A percentile compares a stretch with the other conserved stretches of the same genome.
Conservation (phyloP, 1,140 invertebrate genomes). For the Diabrotica undecimpunctata region DNA sequence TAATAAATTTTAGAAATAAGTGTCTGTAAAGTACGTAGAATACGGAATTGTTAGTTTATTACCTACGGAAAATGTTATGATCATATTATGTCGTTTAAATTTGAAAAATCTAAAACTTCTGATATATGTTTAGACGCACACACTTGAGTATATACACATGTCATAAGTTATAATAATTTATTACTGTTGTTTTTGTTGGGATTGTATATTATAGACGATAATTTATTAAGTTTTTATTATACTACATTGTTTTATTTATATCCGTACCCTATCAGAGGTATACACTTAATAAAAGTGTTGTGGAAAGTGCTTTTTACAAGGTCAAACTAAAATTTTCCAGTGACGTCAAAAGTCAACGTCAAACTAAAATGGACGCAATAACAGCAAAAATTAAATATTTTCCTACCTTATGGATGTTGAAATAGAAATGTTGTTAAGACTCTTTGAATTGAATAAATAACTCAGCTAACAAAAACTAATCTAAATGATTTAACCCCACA, state of each 20-base stretch:
- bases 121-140: background rate
- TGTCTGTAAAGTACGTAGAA: background rate
- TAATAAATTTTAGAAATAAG: background rate
- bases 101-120: background rate
- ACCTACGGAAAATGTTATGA: background rate
- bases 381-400: no score
- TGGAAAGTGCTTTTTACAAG: no score
- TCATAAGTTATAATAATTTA: constrained; percentile 10
- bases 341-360: no score
- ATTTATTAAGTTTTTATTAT: constrained; percentile 24
- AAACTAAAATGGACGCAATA: no score
- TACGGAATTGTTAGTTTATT: background rate
- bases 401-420: no score
- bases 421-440: no score
- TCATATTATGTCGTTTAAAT: background rate
- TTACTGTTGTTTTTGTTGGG: constrained; percentile 18
- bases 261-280: background rate
- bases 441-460: no score
- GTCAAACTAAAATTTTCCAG: no score
- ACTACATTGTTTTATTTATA: constrained; percentile 6
- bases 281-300: no score
- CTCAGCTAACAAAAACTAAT: no score
- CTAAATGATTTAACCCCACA: no score
- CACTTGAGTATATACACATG: background rate
- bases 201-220: constrained; percentile 19